Percentiles rank a stretch among this genome's conserved stretches.
Evolutionary conservation across 2,888 invertebrate species (phyloP).

Genomic region (Hemithea aestivaria): DNA sequence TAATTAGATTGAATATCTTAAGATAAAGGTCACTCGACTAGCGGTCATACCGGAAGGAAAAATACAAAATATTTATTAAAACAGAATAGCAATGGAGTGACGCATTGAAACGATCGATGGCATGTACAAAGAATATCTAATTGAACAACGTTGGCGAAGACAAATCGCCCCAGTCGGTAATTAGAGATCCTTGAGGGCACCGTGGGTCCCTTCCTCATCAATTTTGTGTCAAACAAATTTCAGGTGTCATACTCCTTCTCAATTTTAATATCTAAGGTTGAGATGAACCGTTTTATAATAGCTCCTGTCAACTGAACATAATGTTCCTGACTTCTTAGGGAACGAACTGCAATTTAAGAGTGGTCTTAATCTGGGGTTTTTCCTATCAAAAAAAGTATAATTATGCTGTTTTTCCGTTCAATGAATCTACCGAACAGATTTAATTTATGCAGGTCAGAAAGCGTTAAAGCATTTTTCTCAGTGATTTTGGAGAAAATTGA

Average conservation of each 20-base stretch:
- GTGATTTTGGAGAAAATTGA: slow-evolving; percentile 15
- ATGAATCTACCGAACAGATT: slow-evolving; percentile 9
- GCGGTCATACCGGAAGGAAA: too few species aligned
- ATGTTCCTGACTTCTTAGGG: too few species aligned
- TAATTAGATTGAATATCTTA: too few species aligned
- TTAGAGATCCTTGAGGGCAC: neutral
- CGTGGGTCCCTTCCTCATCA: neutral
- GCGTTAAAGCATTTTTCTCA: slow-evolving; percentile 10
- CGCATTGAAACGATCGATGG: neutral
- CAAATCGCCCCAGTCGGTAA: neutral
- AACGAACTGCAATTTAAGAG: too few species aligned
- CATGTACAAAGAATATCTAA: neutral
- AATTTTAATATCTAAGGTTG: too few species aligned
- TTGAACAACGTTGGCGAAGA: neutral
- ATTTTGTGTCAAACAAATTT: slow-evolving; percentile 3
- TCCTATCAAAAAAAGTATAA: slow-evolving; percentile 2
- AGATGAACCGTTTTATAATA: too few species aligned
- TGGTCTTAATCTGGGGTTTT: too few species aligned
- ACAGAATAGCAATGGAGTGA: too few species aligned
- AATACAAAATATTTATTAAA: too few species aligned
- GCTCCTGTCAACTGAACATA: too few species aligned
- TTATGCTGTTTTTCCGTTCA: slow-evolving; percentile 5
- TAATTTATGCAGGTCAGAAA: slow-evolving; percentile 5
- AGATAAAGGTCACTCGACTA: too few species aligned
- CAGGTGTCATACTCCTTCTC: neutral